Conservation (phyloP, 1,140 invertebrate genomes). For the Scaptomyza pallida region DNA sequence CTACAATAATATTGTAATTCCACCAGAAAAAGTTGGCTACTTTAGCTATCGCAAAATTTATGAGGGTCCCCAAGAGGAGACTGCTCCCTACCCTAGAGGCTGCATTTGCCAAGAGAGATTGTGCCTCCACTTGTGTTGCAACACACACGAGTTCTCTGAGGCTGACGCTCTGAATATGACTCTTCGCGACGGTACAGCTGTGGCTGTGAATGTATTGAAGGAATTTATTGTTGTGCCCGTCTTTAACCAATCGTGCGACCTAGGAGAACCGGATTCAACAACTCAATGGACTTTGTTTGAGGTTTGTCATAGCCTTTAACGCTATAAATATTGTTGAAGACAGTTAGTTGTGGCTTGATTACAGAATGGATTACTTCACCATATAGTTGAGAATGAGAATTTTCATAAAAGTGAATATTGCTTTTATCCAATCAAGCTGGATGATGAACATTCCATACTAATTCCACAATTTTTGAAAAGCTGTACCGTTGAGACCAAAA, state of each 20-base stretch:
- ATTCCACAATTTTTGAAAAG: too few species aligned
- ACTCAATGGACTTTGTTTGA: slow-evolving; percentile 5
- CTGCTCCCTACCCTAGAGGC: not conserved
- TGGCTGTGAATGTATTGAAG: not conserved
- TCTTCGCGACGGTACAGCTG: too few species aligned
- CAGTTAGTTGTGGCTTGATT: too few species aligned
- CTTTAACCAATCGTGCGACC: not conserved
- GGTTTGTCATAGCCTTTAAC: not conserved
- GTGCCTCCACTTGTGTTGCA: slow-evolving; percentile 8
- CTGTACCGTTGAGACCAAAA: too few species aligned
- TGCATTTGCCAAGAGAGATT: not conserved
- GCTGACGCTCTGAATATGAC: not conserved
- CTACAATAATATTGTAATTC: not conserved
- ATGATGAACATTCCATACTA: too few species aligned
- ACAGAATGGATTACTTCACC: too few species aligned
- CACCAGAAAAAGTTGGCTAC: not conserved
- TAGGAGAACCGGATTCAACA: too few species aligned
- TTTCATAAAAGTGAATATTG: too few species aligned
- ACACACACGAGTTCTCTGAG: not conserved
- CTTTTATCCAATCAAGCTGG: too few species aligned
- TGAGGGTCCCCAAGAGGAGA: too few species aligned
- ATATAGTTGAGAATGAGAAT: too few species aligned
- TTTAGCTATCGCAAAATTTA: not conserved
- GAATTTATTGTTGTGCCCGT: not conserved
- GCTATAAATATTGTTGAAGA: too few species aligned